A percentile compares a stretch with the other conserved stretches of the same genome.
Evolutionary conservation across 2,888 invertebrate species (phyloP).

Genomic region (Anodontia alba): DNA sequence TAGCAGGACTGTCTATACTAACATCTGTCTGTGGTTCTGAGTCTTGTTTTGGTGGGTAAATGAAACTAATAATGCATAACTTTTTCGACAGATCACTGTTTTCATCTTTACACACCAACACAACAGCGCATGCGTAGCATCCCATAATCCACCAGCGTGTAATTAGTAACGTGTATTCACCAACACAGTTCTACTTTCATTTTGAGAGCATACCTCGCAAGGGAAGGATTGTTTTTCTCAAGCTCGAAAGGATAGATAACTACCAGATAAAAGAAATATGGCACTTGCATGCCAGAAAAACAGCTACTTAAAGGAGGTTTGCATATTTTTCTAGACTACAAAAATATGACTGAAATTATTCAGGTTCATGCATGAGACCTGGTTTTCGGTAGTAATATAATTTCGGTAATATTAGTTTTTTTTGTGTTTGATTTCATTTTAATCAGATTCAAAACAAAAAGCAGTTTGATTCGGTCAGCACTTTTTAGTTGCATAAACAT

Average conservation of each 20-base stretch:
- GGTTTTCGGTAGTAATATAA: no score
- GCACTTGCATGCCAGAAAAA: conserved; percentile 80
- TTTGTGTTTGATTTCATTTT: no score
- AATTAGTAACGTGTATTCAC: neutral
- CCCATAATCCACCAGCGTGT: conserved; percentile 14
- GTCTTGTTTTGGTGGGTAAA: neutral
- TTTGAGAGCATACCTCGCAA: no score
- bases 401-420: no score
- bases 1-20: neutral
- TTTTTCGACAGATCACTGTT: neutral
- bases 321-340: neutral
- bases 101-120: conserved; percentile 8
- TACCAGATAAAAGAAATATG: conserved; percentile 48
- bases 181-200: conserved; percentile 3
- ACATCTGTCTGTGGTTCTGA: neutral
- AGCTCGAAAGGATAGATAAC: neutral
- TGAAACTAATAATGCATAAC: neutral
- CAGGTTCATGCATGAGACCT: no score
- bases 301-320: conserved; percentile 80
- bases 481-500: no score
- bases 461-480: no score
- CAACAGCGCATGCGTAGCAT: neutral
- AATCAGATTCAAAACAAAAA: no score
- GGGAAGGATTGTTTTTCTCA: no score
- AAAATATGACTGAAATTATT: no score